Evolutionary conservation across 2,888 invertebrate genomes (phyloP), one percentile per base, ranked within the genome.

Genomic region (Chalcosyrphus nemorum): DNA sequence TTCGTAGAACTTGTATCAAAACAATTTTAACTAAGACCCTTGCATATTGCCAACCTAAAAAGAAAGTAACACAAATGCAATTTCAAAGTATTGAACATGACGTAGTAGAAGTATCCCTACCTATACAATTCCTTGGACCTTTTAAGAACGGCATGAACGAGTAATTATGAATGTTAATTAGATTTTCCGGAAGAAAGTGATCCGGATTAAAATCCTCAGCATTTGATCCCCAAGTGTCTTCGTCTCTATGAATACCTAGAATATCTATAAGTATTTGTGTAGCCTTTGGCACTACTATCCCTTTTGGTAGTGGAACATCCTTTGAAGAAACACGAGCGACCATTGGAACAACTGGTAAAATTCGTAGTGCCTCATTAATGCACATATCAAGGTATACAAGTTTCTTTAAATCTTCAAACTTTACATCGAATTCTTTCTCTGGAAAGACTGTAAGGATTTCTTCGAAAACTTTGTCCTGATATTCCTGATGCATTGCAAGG

Each of bases 101-200:
- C 35, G 38, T 15, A 11, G 2, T 19, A 5, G 32, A 27, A 24
- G 2, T 43, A 5, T 24, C 4, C 9, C 35, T 72, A 88, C 88
- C 88, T 47, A 89, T 87, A 21, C 89, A 89, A 63, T 87, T 88
- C 1, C 89, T 80, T 1, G 65, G 24, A 24, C 89, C 89, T 9
- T 87, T 88, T 1, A 87, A 87, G 70, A 89, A 89, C 6, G 89
- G 89, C 27, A 89, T 86, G 65, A 77, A 89, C 0, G 87, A 82
- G 35, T 87, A 86, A 0, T 87, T 75, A 72, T 88, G 88, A n/a
- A 52, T 84, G 0, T 41, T 57, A 2, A 17, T 21, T 2, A 86
- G 13, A 32, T 88, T 88, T 21, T 74, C 75, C 0, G 88, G 87
- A 13, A 88, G 29, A 72, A 88, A 88, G 54, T 87, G 77, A 27